Percentiles rank a stretch among this genome's conserved stretches.
These are phyloP conservation scores for Hanleya hanleyi DNA, from an alignment of 2,888 invertebrate genomes.

Conservation along the genomic window DNA sequence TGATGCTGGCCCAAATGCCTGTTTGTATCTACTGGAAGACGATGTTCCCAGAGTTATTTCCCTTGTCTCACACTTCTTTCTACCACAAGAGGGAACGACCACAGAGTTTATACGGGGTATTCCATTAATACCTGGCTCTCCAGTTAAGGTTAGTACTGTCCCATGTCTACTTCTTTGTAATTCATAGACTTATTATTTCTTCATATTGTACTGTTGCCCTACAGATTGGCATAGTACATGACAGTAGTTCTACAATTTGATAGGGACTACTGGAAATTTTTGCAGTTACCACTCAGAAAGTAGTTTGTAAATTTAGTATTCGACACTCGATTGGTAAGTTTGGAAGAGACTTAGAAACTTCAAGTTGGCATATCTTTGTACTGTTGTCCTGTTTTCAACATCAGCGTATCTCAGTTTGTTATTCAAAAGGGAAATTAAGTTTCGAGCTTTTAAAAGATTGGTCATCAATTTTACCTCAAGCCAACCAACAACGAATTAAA, in stretches of 20 bases:
- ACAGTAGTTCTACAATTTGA: no score
- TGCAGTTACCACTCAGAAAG: no score
- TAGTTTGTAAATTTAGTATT: no score
- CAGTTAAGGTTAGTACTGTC: neutral
- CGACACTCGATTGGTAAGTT: no score
- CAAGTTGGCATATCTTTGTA: no score
- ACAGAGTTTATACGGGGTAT: slow-evolving; percentile 45
- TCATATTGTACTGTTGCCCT: neutral
- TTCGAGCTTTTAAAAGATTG: neutral
- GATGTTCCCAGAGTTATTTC: slow-evolving; percentile 82
- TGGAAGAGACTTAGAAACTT: no score
- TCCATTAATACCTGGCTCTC: slow-evolving; percentile 7
- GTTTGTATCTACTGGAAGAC: slow-evolving; percentile 86
- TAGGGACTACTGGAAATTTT: no score
- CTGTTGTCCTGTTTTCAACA: neutral
- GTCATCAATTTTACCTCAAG: no score
- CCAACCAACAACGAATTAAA: no score
- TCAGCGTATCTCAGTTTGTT: neutral
- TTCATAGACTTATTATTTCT: neutral
- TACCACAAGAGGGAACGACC: slow-evolving; percentile 72
- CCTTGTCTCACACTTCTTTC: slow-evolving; percentile 83
- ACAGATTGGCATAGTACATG: neutral
- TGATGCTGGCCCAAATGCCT: slow-evolving; percentile 99
- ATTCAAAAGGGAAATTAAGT: neutral
- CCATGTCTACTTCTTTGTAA: neutral